These are phyloP conservation scores for Papilio dardanus DNA, from an alignment of 1,140 invertebrate species.

Conservation along the genomic window DNA sequence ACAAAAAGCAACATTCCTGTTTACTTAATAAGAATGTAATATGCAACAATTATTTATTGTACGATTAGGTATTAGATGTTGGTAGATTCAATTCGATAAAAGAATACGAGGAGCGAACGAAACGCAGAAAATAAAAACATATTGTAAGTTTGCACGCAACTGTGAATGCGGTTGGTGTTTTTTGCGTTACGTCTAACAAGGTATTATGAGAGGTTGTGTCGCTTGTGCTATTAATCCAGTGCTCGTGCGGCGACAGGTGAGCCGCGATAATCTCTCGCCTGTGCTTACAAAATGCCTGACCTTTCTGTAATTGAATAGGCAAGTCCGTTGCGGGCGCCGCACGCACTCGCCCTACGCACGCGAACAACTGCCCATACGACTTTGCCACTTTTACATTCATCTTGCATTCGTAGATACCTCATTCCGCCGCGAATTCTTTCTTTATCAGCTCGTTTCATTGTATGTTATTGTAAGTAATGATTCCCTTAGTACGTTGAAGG, in stretches of 20 bases:
- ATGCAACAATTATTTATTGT: slow-evolving; percentile 18
- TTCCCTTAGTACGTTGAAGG: neutral
- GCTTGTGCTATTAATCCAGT: slow-evolving; percentile 60
- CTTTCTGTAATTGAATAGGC: slow-evolving; percentile 78
- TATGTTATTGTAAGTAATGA: neutral
- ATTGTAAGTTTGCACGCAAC: slow-evolving; percentile 32
- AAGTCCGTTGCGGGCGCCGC: slow-evolving; percentile 51
- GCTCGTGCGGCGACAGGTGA: slow-evolving; percentile 68
- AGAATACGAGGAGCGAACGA: slow-evolving; percentile 32
- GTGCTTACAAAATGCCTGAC: slow-evolving; percentile 68
- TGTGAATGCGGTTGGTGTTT: slow-evolving; percentile 26
- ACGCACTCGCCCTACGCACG: slow-evolving; percentile 65
- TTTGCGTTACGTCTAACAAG: slow-evolving; percentile 39
- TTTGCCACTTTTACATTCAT: neutral
- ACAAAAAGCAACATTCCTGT: slow-evolving; percentile 9
- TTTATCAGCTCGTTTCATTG: neutral
- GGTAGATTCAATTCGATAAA: slow-evolving; percentile 26
- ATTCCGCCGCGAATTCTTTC: neutral
- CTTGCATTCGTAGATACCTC: neutral
- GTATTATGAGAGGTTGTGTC: slow-evolving; percentile 40
- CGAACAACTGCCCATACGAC: slow-evolving; percentile 46
- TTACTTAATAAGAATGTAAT: slow-evolving; percentile 26
- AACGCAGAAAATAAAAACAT: slow-evolving; percentile 35
- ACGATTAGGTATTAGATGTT: slow-evolving; percentile 23
- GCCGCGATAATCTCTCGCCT: slow-evolving; percentile 70